Evolutionary conservation across 2,113 vertebrate species (phyloP).

Genomic region (Eulemur macaco): DNA sequence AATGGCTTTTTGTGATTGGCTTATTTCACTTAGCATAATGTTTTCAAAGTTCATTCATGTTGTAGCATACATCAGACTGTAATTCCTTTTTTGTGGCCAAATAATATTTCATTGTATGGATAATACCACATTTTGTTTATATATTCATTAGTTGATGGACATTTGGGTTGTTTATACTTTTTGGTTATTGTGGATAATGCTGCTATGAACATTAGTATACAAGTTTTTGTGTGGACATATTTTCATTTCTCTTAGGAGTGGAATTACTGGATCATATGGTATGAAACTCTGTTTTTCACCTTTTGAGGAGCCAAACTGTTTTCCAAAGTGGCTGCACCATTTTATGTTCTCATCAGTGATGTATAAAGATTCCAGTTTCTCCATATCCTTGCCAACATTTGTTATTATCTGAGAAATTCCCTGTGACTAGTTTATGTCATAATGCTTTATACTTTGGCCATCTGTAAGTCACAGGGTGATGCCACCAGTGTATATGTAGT

Average conservation of each 20-base stretch:
- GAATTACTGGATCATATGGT: neutral
- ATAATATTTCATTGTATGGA: constrained; percentile 1
- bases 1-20: neutral
- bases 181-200: constrained; percentile 27
- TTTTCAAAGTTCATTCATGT: neutral
- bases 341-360: neutral
- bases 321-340: neutral
- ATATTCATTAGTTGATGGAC: neutral
- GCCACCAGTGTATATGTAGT: neutral
- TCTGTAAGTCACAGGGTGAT: neutral
- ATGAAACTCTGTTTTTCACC: neutral
- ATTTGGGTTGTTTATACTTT: neutral
- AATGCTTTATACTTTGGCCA: neutral
- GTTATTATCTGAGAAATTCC: neutral
- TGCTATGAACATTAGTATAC: neutral
- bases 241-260: constrained; percentile 29
- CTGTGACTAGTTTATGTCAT: neutral
- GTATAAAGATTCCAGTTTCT: neutral
- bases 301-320: neutral
- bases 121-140: neutral
- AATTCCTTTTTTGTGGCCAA: constrained; percentile 1
- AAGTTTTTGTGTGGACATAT: neutral
- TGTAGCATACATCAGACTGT: neutral
- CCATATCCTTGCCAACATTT: neutral
- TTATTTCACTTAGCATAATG: neutral